Evolutionary conservation across 2,888 invertebrate species (phyloP).

Genomic region (Melieria crassipennis): DNA sequence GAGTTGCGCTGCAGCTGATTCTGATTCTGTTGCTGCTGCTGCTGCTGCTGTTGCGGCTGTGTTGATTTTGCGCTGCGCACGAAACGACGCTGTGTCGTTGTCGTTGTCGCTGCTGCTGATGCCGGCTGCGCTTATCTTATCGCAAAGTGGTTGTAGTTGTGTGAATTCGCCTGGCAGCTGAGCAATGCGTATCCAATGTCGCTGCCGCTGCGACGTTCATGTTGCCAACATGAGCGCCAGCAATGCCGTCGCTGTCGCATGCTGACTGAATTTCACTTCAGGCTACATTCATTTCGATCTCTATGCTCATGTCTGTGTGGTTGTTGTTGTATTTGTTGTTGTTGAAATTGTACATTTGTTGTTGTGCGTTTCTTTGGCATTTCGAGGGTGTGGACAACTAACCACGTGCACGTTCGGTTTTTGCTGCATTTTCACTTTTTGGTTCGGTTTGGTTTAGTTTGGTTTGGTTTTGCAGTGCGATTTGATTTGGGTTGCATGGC

Average conservation of each 20-base stretch:
- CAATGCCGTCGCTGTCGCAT: neutral
- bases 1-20: neutral
- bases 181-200: too few relatives aligned
- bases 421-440: slow-evolving; percentile 42
- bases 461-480: neutral
- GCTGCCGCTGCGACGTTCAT: too few relatives aligned
- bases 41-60: neutral
- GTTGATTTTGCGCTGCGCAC: too few relatives aligned
- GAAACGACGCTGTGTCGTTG: too few relatives aligned
- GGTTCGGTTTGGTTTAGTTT: neutral
- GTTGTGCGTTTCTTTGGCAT: slow-evolving; percentile 40
- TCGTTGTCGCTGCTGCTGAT: too few relatives aligned
- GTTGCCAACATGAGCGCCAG: too few relatives aligned
- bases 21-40: slow-evolving; percentile 18
- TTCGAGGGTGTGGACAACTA: slow-evolving; percentile 35
- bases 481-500: neutral
- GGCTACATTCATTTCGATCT: slow-evolving; percentile 25
- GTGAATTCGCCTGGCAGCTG: too few relatives aligned
- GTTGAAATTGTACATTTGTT: slow-evolving; percentile 39
- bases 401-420: slow-evolving; percentile 45
- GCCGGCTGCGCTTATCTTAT: too few relatives aligned
- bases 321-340: slow-evolving; percentile 37
- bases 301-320: slow-evolving; percentile 12
- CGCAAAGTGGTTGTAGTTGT: too few relatives aligned
- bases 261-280: neutral